These are phyloP conservation scores for Proisotoma minuta DNA, from an alignment of 2,888 invertebrate genomes.

Conservation along the genomic window DNA sequence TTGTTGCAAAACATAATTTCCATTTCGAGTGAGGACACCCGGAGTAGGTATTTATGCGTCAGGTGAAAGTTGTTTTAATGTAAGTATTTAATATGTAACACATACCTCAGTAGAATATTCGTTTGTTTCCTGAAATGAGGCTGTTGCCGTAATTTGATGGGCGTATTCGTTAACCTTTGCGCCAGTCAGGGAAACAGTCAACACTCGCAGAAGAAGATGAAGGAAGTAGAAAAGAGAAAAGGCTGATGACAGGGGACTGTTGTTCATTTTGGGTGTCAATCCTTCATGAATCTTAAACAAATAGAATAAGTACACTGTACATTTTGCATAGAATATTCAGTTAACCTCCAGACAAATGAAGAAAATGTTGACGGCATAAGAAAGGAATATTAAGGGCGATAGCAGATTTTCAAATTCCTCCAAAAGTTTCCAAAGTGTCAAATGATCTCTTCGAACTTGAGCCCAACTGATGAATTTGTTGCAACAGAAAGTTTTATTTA, in stretches of 20 bases:
- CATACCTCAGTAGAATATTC: slow-evolving; percentile 38
- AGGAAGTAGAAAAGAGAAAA: slow-evolving; percentile 24
- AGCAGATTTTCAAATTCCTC: slow-evolving; percentile 35
- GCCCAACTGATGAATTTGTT: slow-evolving; percentile 24
- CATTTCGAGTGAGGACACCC: no score
- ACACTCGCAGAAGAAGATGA: slow-evolving; percentile 24
- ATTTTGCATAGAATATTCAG: not conserved
- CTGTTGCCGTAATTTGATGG: slow-evolving; percentile 28
- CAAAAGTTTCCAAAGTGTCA: slow-evolving; percentile 33
- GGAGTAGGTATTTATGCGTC: no score
- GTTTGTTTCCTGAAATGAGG: slow-evolving; percentile 28
- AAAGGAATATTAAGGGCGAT: slow-evolving; percentile 39
- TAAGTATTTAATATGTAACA: no score
- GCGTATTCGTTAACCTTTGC: slow-evolving; percentile 40
- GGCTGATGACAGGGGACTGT: slow-evolving; percentile 15
- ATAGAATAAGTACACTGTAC: not conserved
- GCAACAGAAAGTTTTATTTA: slow-evolving; percentile 4
- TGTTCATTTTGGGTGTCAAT: slow-evolving; percentile 22
- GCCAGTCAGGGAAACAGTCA: slow-evolving; percentile 31
- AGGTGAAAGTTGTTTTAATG: no score
- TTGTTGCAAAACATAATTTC: no score
- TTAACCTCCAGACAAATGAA: slow-evolving; percentile 35
- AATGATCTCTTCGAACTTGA: slow-evolving; percentile 36
- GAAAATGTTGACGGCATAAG: slow-evolving; percentile 35
- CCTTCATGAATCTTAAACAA: slow-evolving; percentile 35